These are phyloP conservation scores for Aplidium turbinatum DNA, from an alignment of 23 tunicate genomes.

Conservation along the genomic window DNA sequence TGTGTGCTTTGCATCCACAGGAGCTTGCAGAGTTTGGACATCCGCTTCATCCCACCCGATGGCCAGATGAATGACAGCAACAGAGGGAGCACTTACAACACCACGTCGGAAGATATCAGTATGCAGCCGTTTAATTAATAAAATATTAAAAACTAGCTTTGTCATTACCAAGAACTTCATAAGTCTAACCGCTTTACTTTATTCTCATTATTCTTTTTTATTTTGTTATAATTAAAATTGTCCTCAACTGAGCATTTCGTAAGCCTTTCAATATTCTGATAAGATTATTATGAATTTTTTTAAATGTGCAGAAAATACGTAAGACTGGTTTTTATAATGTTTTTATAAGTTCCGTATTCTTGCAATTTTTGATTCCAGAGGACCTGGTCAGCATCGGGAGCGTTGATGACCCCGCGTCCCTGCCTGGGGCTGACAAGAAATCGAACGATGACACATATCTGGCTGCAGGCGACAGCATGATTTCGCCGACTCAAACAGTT, in stretches of 20 bases:
- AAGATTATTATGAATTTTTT: too few relatives aligned
- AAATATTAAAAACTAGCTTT: neutral
- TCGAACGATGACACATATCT: neutral
- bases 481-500: too few relatives aligned
- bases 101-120: constrained; percentile 61
- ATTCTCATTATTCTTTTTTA: too few relatives aligned
- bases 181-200: too few relatives aligned
- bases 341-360: neutral
- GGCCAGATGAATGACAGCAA: neutral
- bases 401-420: constrained; percentile 28
- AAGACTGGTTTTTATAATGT: neutral
- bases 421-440: neutral
- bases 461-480: neutral
- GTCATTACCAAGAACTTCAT: too few relatives aligned
- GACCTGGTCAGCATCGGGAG: constrained; percentile 49
- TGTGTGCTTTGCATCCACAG: too few relatives aligned
- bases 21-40: constrained; percentile 66
- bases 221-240: too few relatives aligned
- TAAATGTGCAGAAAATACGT: too few relatives aligned
- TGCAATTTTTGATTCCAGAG: constrained; percentile 17
- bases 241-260: too few relatives aligned
- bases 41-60: constrained; percentile 56
- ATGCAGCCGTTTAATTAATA: neutral
- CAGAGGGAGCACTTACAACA: constrained; percentile 52
- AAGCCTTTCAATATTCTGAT: too few relatives aligned